These are phyloP conservation scores for Cladopsammia gracilis DNA, from an alignment of 64 coral and sea anemone genomes.

Conservation along the genomic window DNA sequence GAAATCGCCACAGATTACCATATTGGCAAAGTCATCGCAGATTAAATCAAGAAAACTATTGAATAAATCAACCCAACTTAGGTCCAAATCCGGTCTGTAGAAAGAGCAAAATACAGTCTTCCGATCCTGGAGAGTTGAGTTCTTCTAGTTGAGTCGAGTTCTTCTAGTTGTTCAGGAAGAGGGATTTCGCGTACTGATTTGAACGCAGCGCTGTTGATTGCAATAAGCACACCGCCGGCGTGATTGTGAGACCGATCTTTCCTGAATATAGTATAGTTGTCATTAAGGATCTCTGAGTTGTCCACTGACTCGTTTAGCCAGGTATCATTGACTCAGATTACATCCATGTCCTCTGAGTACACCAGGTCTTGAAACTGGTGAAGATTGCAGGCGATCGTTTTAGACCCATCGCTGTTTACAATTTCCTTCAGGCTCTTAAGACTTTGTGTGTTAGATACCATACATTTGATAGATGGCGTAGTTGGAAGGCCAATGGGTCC, in stretches of 20 bases:
- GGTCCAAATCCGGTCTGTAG: conserved; percentile 50
- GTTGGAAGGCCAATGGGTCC: conserved; percentile 5
- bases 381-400: conserved; percentile 38
- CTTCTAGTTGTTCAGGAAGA: conserved; percentile 48
- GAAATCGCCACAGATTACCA: conserved; percentile 67
- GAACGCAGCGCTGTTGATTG: conserved; percentile 32
- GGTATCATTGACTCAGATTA: conserved; percentile 55
- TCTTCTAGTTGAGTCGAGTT: too few relatives aligned
- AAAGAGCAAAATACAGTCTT: conserved; percentile 60
- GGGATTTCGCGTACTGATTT: conserved; percentile 35
- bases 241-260: conserved; percentile 46
- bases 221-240: conserved; percentile 62
- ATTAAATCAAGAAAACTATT: conserved; percentile 42
- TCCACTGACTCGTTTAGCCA: conserved; percentile 35
- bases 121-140: conserved; percentile 40
- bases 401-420: conserved; percentile 6
- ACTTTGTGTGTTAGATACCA: conserved; percentile 32
- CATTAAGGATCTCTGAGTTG: conserved; percentile 45
- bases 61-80: conserved; percentile 45
- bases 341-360: conserved; percentile 44
- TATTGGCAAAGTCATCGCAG: conserved; percentile 46
- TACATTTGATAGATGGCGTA: conserved; percentile 36
- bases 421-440: conserved; percentile 36
- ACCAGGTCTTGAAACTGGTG: conserved; percentile 70
- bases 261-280: conserved; percentile 38